These are phyloP conservation scores for Ataeniobius toweri DNA, from an alignment of 2,797 vertebrate species.

Conservation along the genomic window DNA sequence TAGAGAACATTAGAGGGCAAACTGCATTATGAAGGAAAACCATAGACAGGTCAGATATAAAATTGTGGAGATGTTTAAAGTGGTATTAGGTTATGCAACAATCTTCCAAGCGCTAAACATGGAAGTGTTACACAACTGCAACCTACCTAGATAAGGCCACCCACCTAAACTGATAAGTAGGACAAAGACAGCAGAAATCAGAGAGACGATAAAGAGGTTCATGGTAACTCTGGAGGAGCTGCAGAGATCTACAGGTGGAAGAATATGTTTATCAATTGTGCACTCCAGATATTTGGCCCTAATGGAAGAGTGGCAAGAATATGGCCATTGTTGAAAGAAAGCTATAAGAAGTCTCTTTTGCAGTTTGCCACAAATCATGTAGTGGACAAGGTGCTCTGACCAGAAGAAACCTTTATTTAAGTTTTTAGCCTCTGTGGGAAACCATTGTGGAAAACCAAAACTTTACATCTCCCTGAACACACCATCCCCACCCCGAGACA, in stretches of 20 bases:
- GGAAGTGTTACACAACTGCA: not conserved
- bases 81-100: not conserved
- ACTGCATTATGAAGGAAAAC: not conserved
- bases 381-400: not conserved
- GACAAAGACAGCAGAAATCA: not conserved
- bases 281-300: not conserved
- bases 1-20: not conserved
- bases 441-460: not conserved
- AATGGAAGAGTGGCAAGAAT: not conserved
- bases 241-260: not conserved
- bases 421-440: not conserved
- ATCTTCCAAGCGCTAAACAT: not conserved
- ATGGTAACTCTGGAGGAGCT: not conserved
- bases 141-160: not conserved
- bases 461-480: not conserved
- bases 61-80: not conserved
- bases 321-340: not conserved
- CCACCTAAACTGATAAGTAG: not conserved
- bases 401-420: not conserved
- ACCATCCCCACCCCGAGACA: not conserved
- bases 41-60: not conserved
- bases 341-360: not conserved
- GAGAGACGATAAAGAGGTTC: not conserved
- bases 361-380: not conserved
- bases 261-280: not conserved